Evolutionary conservation across 2,113 vertebrate species (phyloP), one percentile per base, ranked within the genome.

Genomic region (Microtus pennsylvanicus): DNA sequence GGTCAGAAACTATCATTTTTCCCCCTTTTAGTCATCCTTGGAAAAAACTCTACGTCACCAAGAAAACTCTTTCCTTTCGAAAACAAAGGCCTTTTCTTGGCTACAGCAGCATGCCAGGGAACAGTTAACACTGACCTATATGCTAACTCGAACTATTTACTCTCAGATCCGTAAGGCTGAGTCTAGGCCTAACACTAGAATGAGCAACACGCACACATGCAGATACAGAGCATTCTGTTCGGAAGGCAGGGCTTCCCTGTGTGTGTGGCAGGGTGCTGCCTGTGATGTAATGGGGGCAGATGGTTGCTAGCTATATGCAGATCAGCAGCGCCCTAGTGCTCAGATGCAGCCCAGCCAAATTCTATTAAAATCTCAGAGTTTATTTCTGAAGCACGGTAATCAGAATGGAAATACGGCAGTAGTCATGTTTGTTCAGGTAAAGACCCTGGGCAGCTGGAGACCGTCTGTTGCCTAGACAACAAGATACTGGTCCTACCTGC

Each of bases 401-500:
- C 26, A 42, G 52, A 89, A 38, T 78, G 90, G 80, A 24, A 97
- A 82, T 28, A 30, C 55, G 50, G 67, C 86, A 90, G 47, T 55
- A 7, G 42, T 85, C 14, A 90, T 6, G 94, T 95, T 91, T 96
- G 90, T 87, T 96, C 65, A 94, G 92, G 47, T 78, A 86, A 22
- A 81, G 26, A 19, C 21, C 24, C 90, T 89, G 1, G 76, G 92
- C 52, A 89, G 87, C 35, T 91, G 85, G 33, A 77, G 93, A 16
- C 70, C 47, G 92, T 55, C 22, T 52, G 91, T 0, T 35, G 50
- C 86, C 38, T 55, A 47, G 78, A 97, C 63, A 82, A 95, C 86
- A n/a, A 69, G 45, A 2, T 69, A 7, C 72, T 89, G 22, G 55
- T 76, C 72, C 94, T 99, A 99, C 99, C 99, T 99, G 99, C 98